These are phyloP conservation scores for Andrena minutula DNA, from an alignment of 2,888 invertebrate species.

Conservation along the genomic window DNA sequence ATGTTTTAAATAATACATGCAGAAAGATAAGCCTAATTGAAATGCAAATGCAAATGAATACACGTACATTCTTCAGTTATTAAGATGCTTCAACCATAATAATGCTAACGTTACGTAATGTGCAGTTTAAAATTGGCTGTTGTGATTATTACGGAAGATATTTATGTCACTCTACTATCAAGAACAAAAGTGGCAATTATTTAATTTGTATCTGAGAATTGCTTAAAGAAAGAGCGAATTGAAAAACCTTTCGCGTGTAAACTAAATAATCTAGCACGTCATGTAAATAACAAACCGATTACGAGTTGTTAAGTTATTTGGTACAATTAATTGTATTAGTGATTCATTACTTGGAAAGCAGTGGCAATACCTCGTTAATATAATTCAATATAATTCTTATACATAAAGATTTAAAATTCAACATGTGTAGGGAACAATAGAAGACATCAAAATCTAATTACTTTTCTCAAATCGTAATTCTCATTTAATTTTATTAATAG, in stretches of 20 bases:
- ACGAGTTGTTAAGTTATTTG: too few relatives aligned
- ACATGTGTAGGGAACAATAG: too few relatives aligned
- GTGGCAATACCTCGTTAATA: too few relatives aligned
- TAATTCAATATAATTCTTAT: too few relatives aligned
- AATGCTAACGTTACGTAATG: not conserved
- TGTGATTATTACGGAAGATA: not conserved
- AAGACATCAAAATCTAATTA: too few relatives aligned
- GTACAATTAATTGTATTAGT: too few relatives aligned
- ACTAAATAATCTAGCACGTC: not conserved
- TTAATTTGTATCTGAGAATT: not conserved
- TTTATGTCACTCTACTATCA: not conserved
- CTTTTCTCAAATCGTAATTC: too few relatives aligned
- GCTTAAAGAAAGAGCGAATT: not conserved
- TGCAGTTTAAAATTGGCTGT: not conserved
- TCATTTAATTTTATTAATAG: too few relatives aligned
- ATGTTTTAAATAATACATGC: not conserved
- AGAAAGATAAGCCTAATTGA: not conserved
- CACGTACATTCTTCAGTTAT: not conserved
- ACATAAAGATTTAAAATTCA: too few relatives aligned
- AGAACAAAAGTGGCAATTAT: not conserved
- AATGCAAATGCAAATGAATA: not conserved
- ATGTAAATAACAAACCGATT: too few relatives aligned
- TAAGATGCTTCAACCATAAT: not conserved
- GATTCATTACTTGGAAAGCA: too few relatives aligned
- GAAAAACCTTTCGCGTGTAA: not conserved